Conservation (phyloP, 2,113 vertebrate genomes). For the Sialia sialis region DNA sequence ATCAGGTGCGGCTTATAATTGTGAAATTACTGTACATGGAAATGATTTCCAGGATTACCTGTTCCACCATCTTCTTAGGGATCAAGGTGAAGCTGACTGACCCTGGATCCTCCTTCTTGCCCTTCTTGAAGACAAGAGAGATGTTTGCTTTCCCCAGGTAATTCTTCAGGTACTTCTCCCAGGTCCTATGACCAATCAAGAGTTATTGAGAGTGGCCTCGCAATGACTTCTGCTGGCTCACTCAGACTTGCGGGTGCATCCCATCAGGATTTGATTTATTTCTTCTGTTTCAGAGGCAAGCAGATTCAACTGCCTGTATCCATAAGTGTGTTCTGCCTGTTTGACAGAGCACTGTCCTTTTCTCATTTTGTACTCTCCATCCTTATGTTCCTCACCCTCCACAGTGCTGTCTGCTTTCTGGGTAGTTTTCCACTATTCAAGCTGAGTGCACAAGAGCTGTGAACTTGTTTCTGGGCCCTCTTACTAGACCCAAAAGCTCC, state of each 20-base stretch:
- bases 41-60: not conserved
- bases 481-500: not conserved
- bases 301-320: not conserved
- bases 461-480: not conserved
- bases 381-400: not conserved
- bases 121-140: not conserved
- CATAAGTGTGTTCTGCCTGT: not conserved
- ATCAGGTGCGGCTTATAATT: no score
- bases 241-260: not conserved
- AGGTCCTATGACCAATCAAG: not conserved
- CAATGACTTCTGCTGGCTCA: not conserved
- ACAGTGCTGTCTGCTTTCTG: not conserved
- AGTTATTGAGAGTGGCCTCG: fast-evolving
- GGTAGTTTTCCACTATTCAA: not conserved
- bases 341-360: not conserved
- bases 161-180: not conserved
- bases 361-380: not conserved
- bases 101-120: not conserved
- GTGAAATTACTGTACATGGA: no score
- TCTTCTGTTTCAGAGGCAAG: not conserved
- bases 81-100: not conserved
- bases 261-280: not conserved
- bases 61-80: not conserved
- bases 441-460: not conserved
- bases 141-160: not conserved